phyloP scores from a whole-genome alignment of 2,888 invertebrate species.

The Ochropleura plecta region DNA sequence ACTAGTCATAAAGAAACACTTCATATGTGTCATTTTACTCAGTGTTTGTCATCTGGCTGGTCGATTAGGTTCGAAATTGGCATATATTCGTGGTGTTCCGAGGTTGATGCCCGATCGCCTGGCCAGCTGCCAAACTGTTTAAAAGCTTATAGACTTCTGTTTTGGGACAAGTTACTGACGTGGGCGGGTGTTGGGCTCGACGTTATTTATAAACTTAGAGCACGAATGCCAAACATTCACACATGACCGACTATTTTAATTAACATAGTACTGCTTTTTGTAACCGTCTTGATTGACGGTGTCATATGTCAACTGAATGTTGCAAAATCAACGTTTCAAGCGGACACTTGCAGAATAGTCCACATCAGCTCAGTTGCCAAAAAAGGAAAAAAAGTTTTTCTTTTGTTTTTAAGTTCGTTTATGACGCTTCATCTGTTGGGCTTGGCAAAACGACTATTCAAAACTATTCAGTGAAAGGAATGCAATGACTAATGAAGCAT shows the following conservation, averaged over 20 bases:
- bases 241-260: constrained; percentile 5
- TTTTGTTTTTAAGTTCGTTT: too few species aligned
- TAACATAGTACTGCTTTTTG: constrained; percentile 4
- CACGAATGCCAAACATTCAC: constrained; percentile 38
- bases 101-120: constrained; percentile 84
- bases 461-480: constrained; percentile 1
- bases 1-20: constrained; percentile 60
- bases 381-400: too few species aligned
- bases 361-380: too few species aligned
- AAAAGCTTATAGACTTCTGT: constrained; percentile 76
- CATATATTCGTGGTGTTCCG: constrained; percentile 70
- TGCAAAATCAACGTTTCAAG: constrained; percentile 33
- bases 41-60: constrained; percentile 66
- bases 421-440: not conserved
- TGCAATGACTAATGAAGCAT: constrained; percentile 5
- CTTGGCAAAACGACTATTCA: constrained; percentile 3
- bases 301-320: constrained; percentile 32
- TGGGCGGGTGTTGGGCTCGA: constrained; percentile 50
- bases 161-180: constrained; percentile 64
- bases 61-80: constrained; percentile 69
- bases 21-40: constrained; percentile 67
- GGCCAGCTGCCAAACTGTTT: constrained; percentile 82
- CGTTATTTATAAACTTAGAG: constrained; percentile 46
- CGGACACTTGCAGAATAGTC: not conserved
- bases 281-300: constrained; percentile 23